Evolutionary conservation across 2,797 vertebrate genomes (phyloP), one percentile per base, ranked within the genome.

Genomic region (Coregonus sp.): DNA sequence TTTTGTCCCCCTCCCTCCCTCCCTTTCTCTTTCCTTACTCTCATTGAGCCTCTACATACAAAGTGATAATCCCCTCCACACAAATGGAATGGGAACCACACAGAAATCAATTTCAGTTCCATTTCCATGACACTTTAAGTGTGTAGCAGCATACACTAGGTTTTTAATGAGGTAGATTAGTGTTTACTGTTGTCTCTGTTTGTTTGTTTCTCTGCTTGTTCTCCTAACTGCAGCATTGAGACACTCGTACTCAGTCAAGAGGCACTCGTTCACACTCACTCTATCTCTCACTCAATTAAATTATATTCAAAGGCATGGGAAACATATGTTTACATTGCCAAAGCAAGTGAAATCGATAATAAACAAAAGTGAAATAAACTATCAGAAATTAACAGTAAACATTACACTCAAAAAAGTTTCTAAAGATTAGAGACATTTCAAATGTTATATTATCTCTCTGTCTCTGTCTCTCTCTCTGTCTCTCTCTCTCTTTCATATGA

Each of bases 201-300:
- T 78, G n/a, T 40, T 75, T 59, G 74, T 68, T 29, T 66, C 12
- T 31, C 20, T 16, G 6, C 20, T 66, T 74, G 74, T 50, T 37
- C 68, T 70, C 68, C 18, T 66, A 12, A 69, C 31, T 63, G 70
- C 35, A 65, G 50, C 18, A 16, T 16, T 76, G 40, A 74, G 31
- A 73, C 40, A 50, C 3, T 74, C n/a, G 11, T 40, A 1, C 9
- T 56, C 18, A 50, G 35, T 47, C 40, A 29, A 72, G 70, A 31
- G 70, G 16, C 25, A 73, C 67, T 37, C 51, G 15, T n/a, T 47
- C 37, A 12, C 37, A 12, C 68, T 9, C 68, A 37, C 68, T 29
- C 63, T 29, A 9, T 20, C 29, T 15, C 31, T 16, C 7, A 15
- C 25, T 31, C 9, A 47, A 51, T 7, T 7, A 2, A 51, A 14